phyloP scores from a whole-genome alignment of 2,888 invertebrate genomes.

The Agriotes lineatus region DNA sequence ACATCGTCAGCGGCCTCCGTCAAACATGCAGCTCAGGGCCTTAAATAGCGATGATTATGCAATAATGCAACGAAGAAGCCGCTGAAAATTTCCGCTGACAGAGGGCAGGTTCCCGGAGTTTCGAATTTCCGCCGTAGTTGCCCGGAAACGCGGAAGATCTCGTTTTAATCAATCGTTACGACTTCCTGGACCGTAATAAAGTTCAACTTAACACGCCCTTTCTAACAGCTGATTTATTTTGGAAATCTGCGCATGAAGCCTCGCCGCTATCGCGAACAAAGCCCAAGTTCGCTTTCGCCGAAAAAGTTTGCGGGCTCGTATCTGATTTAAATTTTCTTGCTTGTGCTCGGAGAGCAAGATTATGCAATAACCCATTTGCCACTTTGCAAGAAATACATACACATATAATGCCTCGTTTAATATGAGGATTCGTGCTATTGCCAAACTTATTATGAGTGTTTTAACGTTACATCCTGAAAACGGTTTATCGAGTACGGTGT shows the following conservation, averaged over 20 bases:
- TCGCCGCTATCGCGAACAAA: not conserved
- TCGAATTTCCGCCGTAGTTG: slow-evolving; percentile 13
- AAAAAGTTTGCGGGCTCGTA: too few species aligned
- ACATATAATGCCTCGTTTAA: too few species aligned
- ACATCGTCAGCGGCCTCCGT: too few species aligned
- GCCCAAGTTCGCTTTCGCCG: too few species aligned
- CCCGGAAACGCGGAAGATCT: slow-evolving; percentile 18
- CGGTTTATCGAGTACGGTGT: too few species aligned
- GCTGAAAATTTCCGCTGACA: not conserved
- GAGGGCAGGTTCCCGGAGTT: slow-evolving; percentile 17
- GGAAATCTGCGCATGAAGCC: not conserved
- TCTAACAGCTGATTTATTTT: slow-evolving; percentile 28
- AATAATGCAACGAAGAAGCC: slow-evolving; percentile 29
- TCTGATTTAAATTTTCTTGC: too few species aligned
- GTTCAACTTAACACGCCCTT: slow-evolving; percentile 20
- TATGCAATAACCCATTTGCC: too few species aligned
- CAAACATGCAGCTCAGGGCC: slow-evolving; percentile 31
- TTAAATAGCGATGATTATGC: slow-evolving; percentile 25
- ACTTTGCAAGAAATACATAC: too few species aligned
- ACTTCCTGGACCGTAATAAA: slow-evolving; percentile 28
- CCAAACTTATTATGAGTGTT: too few species aligned
- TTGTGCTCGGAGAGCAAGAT: too few species aligned
- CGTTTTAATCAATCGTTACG: slow-evolving; percentile 31
- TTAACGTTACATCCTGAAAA: too few species aligned
- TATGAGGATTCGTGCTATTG: too few species aligned